These are phyloP conservation scores for Notospermus geniculatus DNA, from an alignment of 1,140 invertebrate species.

Conservation along the genomic window DNA sequence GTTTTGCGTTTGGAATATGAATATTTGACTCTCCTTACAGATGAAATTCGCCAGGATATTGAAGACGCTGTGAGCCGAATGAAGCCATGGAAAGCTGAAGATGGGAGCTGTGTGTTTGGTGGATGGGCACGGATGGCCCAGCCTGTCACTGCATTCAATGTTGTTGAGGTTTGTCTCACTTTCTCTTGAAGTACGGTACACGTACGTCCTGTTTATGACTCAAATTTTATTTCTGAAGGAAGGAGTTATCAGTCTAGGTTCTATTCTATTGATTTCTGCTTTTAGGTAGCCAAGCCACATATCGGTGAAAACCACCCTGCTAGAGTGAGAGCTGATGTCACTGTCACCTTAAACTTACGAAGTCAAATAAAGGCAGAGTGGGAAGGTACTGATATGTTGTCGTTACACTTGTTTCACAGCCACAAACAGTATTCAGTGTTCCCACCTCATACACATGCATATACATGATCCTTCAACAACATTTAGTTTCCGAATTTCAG, in stretches of 20 bases:
- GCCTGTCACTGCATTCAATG: constrained; percentile 85
- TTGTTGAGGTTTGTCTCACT: constrained; percentile 71
- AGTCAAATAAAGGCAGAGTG: constrained; percentile 93
- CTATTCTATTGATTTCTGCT: constrained; percentile 13
- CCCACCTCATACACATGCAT: too few relatives aligned
- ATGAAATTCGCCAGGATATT: constrained; percentile 98
- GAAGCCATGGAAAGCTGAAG: constrained; percentile 85
- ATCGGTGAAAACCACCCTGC: constrained; percentile 90
- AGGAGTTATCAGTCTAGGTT: too few relatives aligned
- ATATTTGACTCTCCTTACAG: constrained; percentile 58
- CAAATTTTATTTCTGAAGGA: too few relatives aligned
- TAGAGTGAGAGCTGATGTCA: constrained; percentile 88
- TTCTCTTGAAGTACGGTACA: too few relatives aligned
- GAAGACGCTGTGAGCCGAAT: constrained; percentile 93
- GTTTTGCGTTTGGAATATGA: too few relatives aligned
- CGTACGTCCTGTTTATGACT: too few relatives aligned
- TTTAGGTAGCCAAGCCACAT: constrained; percentile 61
- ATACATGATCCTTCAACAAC: too few relatives aligned
- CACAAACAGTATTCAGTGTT: not conserved
- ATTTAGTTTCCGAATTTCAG: not conserved
- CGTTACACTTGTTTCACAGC: too few relatives aligned
- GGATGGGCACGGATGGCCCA: constrained; percentile 99
- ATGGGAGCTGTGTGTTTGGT: constrained; percentile 83
- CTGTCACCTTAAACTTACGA: constrained; percentile 80
- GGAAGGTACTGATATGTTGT: constrained; percentile 66